Evolutionary conservation across 2,113 vertebrate species (phyloP).

Genomic region (Phyllostomus discolor): DNA sequence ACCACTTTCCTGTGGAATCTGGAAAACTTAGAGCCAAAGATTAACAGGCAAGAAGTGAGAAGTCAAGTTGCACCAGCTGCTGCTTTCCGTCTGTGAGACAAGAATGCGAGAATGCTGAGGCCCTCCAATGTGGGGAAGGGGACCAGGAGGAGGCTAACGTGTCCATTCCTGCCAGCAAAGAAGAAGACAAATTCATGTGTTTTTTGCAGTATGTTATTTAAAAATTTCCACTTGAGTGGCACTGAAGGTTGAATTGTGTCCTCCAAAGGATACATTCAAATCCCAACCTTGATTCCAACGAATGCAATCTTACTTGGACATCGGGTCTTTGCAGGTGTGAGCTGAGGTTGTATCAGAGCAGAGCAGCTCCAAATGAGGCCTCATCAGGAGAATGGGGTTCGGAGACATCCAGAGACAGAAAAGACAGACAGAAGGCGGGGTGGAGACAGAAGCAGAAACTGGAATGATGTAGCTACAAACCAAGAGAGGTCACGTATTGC

Average conservation of each 20-base stretch:
- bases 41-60: background rate
- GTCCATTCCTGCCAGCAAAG: background rate
- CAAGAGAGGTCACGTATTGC: background rate
- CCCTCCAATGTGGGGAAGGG: background rate
- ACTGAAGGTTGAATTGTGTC: background rate
- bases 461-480: background rate
- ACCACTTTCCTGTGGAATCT: background rate
- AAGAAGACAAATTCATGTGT: background rate
- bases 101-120: background rate
- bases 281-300: background rate
- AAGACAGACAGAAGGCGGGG: background rate
- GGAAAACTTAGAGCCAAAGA: background rate
- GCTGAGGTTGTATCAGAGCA: background rate
- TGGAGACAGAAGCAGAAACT: background rate
- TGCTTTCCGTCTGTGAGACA: background rate
- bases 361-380: background rate
- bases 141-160: background rate
- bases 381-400: background rate
- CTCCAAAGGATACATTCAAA: background rate
- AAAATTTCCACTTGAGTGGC: background rate
- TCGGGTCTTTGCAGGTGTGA: background rate
- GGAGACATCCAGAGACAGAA: background rate
- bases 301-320: background rate
- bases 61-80: background rate
- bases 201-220: background rate